These are phyloP conservation scores for Teleogryllus occipitalis DNA, from an alignment of 1,140 invertebrate species.

Conservation along the genomic window DNA sequence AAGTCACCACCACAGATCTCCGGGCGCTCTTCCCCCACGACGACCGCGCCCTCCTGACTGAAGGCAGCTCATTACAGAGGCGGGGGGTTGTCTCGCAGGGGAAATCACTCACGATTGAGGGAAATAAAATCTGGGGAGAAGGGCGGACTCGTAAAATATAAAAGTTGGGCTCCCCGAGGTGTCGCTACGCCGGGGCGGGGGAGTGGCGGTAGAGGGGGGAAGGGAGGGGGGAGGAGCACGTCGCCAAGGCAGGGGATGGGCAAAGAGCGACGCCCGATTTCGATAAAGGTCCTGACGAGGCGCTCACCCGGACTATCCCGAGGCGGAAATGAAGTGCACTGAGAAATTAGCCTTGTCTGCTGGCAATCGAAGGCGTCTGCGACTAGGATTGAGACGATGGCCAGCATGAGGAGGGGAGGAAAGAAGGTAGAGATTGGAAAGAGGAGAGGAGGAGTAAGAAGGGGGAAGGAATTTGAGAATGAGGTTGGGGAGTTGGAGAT, in stretches of 20 bases:
- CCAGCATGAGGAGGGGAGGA: too few species aligned
- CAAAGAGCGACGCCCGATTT: neutral
- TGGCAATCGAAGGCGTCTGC: too few species aligned
- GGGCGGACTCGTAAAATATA: neutral
- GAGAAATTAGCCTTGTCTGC: neutral
- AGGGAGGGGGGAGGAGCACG: neutral
- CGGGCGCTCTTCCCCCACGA: neutral
- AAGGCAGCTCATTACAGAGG: neutral
- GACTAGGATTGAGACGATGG: too few species aligned
- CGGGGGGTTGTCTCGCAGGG: neutral
- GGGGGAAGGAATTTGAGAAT: too few species aligned
- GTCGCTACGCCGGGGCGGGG: neutral
- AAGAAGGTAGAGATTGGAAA: too few species aligned
- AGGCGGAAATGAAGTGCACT: neutral
- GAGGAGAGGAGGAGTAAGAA: too few species aligned
- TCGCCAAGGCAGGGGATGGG: too few species aligned
- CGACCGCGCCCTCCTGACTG: neutral
- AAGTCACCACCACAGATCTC: neutral
- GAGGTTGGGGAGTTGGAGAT: too few species aligned
- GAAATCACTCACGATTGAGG: constrained; percentile 3
- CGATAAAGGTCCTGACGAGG: neutral
- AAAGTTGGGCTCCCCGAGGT: neutral
- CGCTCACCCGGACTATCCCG: neutral
- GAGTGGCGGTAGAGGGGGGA: too few species aligned
- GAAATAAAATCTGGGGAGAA: neutral